Evolutionary conservation across 2,888 invertebrate genomes (phyloP).

Genomic region (Catocala sponsa): DNA sequence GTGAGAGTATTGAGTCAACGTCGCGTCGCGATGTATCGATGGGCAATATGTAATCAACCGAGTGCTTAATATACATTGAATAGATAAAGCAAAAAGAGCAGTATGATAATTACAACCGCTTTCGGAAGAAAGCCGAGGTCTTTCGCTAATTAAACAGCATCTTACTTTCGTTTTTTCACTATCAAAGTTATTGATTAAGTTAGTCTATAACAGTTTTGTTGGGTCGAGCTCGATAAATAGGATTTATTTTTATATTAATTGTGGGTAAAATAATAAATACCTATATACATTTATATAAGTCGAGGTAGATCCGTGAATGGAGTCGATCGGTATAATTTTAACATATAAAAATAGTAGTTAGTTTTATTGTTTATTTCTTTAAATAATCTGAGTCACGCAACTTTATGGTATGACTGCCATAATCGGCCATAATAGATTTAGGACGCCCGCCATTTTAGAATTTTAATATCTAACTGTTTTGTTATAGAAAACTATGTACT

Average conservation of each 20-base stretch:
- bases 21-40: background rate
- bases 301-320: background rate
- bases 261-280: background rate
- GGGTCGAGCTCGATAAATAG: background rate
- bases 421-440: background rate
- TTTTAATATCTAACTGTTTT: background rate
- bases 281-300: background rate
- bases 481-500: too few species aligned
- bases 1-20: too few species aligned
- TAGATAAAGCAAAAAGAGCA: slow-evolving; percentile 35
- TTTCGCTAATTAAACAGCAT: slow-evolving; percentile 44
- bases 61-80: slow-evolving; percentile 41
- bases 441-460: background rate
- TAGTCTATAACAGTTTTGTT: slow-evolving; percentile 12
- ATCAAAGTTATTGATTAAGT: slow-evolving; percentile 28
- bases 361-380: background rate
- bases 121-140: slow-evolving; percentile 46
- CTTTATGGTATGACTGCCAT: background rate
- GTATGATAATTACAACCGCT: slow-evolving; percentile 40
- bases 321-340: slow-evolving; percentile 30
- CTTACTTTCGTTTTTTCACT: slow-evolving; percentile 46
- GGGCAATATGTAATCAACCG: slow-evolving; percentile 2
- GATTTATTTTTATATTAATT: background rate
- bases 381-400: background rate
- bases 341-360: slow-evolving; percentile 23